Evolutionary conservation across 2,113 vertebrate species (phyloP).

Genomic region (Hippopotamus amphibius): DNA sequence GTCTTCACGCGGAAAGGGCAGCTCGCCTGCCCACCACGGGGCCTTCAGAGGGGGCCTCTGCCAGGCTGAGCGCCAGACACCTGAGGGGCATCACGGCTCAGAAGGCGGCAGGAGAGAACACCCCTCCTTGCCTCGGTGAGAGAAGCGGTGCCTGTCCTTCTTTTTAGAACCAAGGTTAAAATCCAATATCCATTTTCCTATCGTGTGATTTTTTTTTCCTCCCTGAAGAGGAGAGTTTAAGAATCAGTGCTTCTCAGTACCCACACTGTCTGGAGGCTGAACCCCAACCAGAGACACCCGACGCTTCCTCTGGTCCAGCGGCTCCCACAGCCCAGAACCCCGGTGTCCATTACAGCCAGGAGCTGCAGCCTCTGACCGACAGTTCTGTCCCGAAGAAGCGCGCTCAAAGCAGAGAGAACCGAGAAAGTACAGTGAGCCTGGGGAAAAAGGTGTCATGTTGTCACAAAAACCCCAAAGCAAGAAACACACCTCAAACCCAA

Average conservation of each 20-base stretch:
- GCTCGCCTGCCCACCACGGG: background rate
- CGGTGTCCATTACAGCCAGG: fast-evolving
- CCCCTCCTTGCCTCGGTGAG: fast-evolving
- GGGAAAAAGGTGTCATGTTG: conserved; percentile 20
- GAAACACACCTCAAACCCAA: background rate
- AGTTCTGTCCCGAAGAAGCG: background rate
- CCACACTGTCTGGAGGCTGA: background rate
- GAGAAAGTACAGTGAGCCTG: background rate
- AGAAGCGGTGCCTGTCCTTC: fast-evolving
- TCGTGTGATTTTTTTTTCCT: background rate
- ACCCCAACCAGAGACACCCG: background rate
- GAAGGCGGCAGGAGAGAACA: conserved; percentile 17
- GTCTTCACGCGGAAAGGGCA: background rate
- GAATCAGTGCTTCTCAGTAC: background rate
- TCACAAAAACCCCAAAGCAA: conserved; percentile 61
- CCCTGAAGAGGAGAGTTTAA: background rate
- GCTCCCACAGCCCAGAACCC: conserved; percentile 19
- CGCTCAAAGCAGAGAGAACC: conserved; percentile 37
- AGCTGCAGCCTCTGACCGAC: background rate
- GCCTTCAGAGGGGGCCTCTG: background rate
- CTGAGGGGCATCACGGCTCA: background rate
- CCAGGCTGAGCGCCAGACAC: background rate
- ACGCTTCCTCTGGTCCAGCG: background rate
- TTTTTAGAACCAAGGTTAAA: background rate
- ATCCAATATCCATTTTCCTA: background rate